A percentile compares a stretch with the other conserved stretches of the same genome.
Evolutionary conservation across 2,888 invertebrate species (phyloP).

Genomic region (Pandemis heparana): DNA sequence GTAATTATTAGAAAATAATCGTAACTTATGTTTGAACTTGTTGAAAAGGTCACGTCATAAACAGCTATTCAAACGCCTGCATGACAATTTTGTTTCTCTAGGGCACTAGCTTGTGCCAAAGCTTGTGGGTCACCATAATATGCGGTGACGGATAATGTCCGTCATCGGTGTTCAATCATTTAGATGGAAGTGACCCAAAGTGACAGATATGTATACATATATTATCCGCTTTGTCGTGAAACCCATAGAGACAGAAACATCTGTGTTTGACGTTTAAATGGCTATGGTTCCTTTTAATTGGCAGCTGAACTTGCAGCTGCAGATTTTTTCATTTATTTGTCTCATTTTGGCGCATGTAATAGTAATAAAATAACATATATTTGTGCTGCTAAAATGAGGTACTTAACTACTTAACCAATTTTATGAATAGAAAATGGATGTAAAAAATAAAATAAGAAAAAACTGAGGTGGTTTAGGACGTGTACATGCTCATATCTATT

Average conservation of each 20-base stretch:
- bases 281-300: background rate
- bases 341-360: background rate
- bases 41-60: background rate
- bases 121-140: no score
- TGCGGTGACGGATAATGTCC: background rate
- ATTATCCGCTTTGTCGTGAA: background rate
- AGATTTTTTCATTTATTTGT: background rate
- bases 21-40: background rate
- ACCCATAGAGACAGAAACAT: background rate
- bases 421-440: background rate
- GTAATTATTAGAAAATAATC: background rate
- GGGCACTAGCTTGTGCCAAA: background rate
- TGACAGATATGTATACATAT: background rate
- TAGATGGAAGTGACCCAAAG: no score
- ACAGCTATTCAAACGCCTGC: background rate
- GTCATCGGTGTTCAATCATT: background rate
- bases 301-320: background rate
- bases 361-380: background rate
- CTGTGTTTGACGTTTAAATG: background rate
- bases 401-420: no score
- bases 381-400: background rate
- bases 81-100: background rate
- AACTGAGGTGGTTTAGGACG: background rate
- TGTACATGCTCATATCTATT: slow-evolving; percentile 1
- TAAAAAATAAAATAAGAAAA: background rate